These are phyloP conservation scores for Mylabris phalerata DNA, from an alignment of 1,140 invertebrate species.

Conservation along the genomic window DNA sequence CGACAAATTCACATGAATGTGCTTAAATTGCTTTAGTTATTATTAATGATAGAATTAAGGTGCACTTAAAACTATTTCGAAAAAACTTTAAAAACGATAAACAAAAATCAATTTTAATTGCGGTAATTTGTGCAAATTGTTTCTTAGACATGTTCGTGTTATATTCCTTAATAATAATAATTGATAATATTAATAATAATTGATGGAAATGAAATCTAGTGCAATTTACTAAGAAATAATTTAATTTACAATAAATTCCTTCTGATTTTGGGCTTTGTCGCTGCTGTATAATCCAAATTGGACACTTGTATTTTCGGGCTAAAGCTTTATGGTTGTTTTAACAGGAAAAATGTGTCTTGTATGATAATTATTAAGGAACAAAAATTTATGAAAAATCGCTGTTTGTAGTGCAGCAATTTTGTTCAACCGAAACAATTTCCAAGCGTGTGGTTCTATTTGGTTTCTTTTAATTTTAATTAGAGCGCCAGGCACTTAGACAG, in stretches of 20 bases:
- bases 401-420: no score
- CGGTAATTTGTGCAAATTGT: slow-evolving; percentile 16
- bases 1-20: slow-evolving; percentile 21
- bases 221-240: slow-evolving; percentile 14
- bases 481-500: no score
- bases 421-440: no score
- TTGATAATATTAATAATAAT: neutral
- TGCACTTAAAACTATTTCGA: slow-evolving; percentile 31
- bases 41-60: slow-evolving; percentile 32
- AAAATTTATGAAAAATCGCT: no score
- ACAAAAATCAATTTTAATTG: neutral
- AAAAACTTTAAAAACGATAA: slow-evolving; percentile 19
- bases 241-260: neutral
- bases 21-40: slow-evolving; percentile 38
- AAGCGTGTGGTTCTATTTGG: no score
- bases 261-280: slow-evolving; percentile 11
- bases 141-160: slow-evolving; percentile 9
- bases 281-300: slow-evolving; percentile 13
- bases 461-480: no score
- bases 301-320: slow-evolving; percentile 9
- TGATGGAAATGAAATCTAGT: neutral
- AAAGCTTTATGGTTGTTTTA: slow-evolving; percentile 11
- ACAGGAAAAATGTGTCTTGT: slow-evolving; percentile 11
- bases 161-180: neutral
- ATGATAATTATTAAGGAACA: neutral